phyloP scores from a whole-genome alignment of 2,888 invertebrate genomes.

The Mactromeris polynyma region DNA sequence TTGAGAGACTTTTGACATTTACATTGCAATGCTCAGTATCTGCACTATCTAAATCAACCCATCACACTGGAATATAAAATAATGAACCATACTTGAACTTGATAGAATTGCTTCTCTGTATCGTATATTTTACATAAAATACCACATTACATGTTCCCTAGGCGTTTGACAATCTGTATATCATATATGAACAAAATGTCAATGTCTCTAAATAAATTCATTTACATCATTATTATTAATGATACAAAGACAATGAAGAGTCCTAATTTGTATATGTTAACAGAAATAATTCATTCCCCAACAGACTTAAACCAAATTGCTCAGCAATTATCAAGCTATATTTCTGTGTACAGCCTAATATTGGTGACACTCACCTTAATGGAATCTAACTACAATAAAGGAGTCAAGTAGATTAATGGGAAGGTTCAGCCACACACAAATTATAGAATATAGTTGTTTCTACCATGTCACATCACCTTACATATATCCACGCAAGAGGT shows the following conservation, averaged over 20 bases:
- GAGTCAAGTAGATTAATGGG: neutral
- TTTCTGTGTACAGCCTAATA: neutral
- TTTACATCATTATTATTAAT: neutral
- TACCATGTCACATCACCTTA: no score
- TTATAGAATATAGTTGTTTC: no score
- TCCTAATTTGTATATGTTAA: neutral
- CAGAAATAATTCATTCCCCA: constrained; percentile 4
- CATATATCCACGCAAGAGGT: no score
- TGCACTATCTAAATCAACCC: neutral
- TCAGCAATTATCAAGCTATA: neutral
- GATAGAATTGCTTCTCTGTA: neutral
- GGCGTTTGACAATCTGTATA: neutral
- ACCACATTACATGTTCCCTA: neutral
- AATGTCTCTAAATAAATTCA: neutral
- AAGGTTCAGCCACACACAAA: neutral
- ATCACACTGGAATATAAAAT: neutral
- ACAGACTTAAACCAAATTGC: neutral
- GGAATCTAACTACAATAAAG: neutral
- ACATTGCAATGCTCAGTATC: neutral
- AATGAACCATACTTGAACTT: neutral
- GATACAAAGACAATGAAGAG: neutral
- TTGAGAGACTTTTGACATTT: neutral
- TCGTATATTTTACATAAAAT: neutral
- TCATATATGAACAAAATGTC: constrained; percentile 1
- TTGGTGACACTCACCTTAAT: neutral